Evolutionary conservation across 2,113 vertebrate species (phyloP).

Genomic region (Acinonyx jubatus): DNA sequence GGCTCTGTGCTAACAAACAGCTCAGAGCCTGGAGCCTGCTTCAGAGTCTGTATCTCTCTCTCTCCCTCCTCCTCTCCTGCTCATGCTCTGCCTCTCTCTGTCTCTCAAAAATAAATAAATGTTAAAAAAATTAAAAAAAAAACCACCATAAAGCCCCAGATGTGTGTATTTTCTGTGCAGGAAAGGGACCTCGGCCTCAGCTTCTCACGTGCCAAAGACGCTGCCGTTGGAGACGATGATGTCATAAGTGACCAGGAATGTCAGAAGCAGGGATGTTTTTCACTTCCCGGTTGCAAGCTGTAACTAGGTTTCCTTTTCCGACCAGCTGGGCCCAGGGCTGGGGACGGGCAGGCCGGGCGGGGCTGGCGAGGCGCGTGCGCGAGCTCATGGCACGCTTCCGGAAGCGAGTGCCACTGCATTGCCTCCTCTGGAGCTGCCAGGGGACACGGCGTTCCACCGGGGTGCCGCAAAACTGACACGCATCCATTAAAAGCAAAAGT

Average conservation of each 20-base stretch:
- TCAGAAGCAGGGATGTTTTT: not conserved
- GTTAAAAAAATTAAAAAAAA: too few relatives aligned
- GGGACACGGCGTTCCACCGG: fast-evolving
- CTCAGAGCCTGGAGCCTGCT: too few relatives aligned
- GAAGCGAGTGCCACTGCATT: fast-evolving
- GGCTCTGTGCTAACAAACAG: too few relatives aligned
- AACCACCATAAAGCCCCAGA: not conserved
- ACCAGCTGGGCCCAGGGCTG: not conserved
- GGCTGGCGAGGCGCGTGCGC: not conserved
- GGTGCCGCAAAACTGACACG: not conserved
- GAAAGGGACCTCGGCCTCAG: not conserved
- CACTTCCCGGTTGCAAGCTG: not conserved
- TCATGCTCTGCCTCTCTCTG: too few relatives aligned
- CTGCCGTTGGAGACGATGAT: fast-evolving
- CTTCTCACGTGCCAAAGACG: not conserved
- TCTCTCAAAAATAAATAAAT: too few relatives aligned
- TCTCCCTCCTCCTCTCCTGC: too few relatives aligned
- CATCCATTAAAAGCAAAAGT: conserved; percentile 51
- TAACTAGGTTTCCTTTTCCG: too few relatives aligned
- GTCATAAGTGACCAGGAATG: fast-evolving
- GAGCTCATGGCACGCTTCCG: fast-evolving
- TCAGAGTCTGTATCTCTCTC: too few relatives aligned
- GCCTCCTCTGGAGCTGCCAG: not conserved
- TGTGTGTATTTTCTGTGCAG: not conserved
- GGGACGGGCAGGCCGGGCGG: not conserved